Evolutionary conservation across 1,140 invertebrate species (phyloP), one percentile per base, ranked within the genome.

Genomic region (Choristoneura fumiferana): DNA sequence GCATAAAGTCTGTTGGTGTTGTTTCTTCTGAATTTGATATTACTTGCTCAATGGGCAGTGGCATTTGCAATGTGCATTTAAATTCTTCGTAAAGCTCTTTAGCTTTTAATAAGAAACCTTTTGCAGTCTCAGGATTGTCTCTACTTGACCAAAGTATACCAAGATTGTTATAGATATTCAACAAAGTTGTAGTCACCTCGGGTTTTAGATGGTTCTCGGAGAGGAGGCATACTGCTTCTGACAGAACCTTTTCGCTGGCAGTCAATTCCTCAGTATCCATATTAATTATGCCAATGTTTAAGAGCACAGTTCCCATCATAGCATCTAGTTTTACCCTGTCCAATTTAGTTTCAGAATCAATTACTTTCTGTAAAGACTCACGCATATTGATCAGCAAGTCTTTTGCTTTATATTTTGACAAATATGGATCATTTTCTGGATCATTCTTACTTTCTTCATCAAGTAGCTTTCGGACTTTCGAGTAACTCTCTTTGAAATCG

Each of bases 251-350:
- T 80, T 97, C 95, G 10, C 94, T 95, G 4, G 89, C 86, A 9
- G 92, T 89, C 0, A 92, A 64, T 80, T 98, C 96, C 71, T 97
- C 96, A 0, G 94, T 95, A 57, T 96, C 95, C 54, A 95, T 90
- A 35, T 92, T 91, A 37, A 97, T 92, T n/a, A 94, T 91, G 8
- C 95, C 96, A 22, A 96, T 83, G 72, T 95, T 91, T 14, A 95
- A 86, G 35, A 92, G 90, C 1, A 95, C 90, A 17, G 91, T 89
- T 36, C 92, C 94, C 12, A 93, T 73, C 89, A 94, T 92, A 0
- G 91, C 88, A 53, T 86, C 80, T 8, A 89, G 64, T 63, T 76
- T 83, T 29, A 77, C 61, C 35, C 60, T 63, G 40, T 80, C 76
- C 10, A 81, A 53, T 61, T 60, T 67, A 15, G 63, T 54, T 4